These are phyloP conservation scores for Nasonovia ribisnigri DNA, from an alignment of 2,888 invertebrate species.

Conservation along the genomic window DNA sequence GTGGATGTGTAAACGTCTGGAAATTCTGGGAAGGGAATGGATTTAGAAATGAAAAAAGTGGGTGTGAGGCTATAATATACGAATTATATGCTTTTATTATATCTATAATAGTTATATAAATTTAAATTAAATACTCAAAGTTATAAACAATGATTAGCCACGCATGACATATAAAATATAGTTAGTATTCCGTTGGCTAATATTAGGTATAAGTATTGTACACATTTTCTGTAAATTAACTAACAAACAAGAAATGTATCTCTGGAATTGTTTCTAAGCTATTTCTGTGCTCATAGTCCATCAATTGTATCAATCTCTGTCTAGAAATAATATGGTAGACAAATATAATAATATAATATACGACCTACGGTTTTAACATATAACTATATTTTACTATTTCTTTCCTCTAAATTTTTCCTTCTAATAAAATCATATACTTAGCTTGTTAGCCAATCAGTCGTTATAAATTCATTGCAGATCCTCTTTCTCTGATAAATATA, in stretches of 20 bases:
- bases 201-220: background rate
- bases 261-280: background rate
- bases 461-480: background rate
- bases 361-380: background rate
- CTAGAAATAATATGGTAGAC: background rate
- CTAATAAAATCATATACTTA: background rate
- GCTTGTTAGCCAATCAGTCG: background rate
- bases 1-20: background rate
- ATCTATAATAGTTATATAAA: background rate
- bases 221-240: background rate
- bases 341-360: background rate
- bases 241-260: background rate
- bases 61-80: background rate
- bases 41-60: background rate
- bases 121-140: background rate
- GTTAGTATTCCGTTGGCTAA: background rate
- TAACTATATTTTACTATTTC: background rate
- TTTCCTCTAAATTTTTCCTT: background rate
- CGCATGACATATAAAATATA: background rate
- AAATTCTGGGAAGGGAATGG: background rate
- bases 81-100: background rate
- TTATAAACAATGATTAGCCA: background rate
- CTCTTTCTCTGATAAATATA: background rate
- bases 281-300: background rate
- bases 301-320: background rate